Percentiles rank a stretch among this genome's conserved stretches.
These are phyloP conservation scores for Operophtera brumata DNA, from an alignment of 2,888 invertebrate species.

Conservation along the genomic window DNA sequence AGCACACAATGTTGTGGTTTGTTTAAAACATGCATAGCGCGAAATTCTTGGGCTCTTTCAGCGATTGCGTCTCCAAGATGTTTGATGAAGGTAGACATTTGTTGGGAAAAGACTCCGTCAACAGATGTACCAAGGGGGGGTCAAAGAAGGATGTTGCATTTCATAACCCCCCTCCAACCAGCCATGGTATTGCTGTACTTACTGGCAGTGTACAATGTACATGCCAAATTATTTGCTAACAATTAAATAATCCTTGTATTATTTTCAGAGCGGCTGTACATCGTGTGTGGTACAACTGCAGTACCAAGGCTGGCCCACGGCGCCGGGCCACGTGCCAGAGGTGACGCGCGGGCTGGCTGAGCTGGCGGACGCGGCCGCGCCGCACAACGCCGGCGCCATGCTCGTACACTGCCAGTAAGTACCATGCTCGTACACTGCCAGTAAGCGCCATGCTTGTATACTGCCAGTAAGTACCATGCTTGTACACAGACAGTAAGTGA, in stretches of 20 bases:
- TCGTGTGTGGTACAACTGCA: conserved; percentile 91
- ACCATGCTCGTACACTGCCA: not conserved
- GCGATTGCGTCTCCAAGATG: too few species aligned
- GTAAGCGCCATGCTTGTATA: conserved; percentile 85
- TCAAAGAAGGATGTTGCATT: too few species aligned
- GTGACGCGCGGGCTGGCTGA: conserved; percentile 92
- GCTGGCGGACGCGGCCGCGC: conserved; percentile 87
- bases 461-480: conserved; percentile 82
- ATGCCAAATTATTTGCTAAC: too few species aligned
- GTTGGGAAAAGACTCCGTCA: too few species aligned
- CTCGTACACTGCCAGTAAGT: conserved; percentile 91
- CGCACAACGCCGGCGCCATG: conserved; percentile 75
- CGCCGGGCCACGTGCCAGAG: conserved; percentile 93
- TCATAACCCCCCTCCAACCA: too few species aligned
- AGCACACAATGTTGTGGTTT: too few species aligned
- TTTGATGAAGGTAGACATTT: too few species aligned
- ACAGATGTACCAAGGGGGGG: too few species aligned
- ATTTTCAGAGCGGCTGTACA: conserved; percentile 85
- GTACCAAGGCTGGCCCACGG: conserved; percentile 96
- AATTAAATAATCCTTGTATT: not conserved
- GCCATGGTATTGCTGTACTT: too few species aligned
- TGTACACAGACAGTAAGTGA: conserved; percentile 46
- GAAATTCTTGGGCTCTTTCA: too few species aligned
- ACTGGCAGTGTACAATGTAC: too few species aligned
- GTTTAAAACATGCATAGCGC: too few species aligned